Conservation (phyloP, 53 echinoderm and acorn worm genomes). For the Luidia sarsii region DNA sequence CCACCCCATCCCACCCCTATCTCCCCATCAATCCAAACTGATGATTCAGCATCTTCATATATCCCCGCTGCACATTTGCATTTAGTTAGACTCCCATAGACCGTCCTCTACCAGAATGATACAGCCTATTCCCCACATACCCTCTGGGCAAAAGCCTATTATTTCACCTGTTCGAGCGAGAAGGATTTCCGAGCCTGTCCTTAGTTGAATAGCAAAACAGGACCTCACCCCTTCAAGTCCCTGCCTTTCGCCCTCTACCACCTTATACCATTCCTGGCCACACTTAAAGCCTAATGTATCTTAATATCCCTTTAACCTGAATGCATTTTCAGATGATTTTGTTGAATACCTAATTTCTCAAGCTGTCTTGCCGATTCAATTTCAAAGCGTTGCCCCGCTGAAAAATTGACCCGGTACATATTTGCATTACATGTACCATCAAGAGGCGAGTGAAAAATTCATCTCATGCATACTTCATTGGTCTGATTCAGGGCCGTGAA, state of each 20-base stretch:
- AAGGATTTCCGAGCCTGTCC: conserved; percentile 32
- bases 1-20: not conserved
- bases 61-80: conserved; percentile 5
- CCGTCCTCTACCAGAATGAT: conserved; percentile 8
- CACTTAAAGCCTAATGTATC: conserved; percentile 18
- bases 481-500: too few species aligned
- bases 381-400: not conserved
- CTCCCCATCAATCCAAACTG: not conserved
- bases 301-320: conserved; percentile 38
- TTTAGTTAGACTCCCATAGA: conserved; percentile 19
- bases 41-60: conserved; percentile 3
- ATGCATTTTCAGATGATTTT: conserved; percentile 19
- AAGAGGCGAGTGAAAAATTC: too few species aligned
- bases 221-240: conserved; percentile 9
- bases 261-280: conserved; percentile 7
- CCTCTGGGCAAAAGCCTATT: conserved; percentile 49
- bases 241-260: conserved; percentile 11
- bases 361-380: not conserved
- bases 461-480: too few species aligned
- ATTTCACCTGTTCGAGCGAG: conserved; percentile 42
- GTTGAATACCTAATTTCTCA: conserved; percentile 8
- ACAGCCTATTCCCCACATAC: not conserved
- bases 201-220: conserved; percentile 41
- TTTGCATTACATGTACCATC: too few species aligned
- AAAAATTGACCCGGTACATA: not conserved